Percentiles rank a stretch among this genome's conserved stretches.
These are phyloP conservation scores for Chrysopa pallens DNA, from an alignment of 1,140 invertebrate genomes.

Conservation along the genomic window DNA sequence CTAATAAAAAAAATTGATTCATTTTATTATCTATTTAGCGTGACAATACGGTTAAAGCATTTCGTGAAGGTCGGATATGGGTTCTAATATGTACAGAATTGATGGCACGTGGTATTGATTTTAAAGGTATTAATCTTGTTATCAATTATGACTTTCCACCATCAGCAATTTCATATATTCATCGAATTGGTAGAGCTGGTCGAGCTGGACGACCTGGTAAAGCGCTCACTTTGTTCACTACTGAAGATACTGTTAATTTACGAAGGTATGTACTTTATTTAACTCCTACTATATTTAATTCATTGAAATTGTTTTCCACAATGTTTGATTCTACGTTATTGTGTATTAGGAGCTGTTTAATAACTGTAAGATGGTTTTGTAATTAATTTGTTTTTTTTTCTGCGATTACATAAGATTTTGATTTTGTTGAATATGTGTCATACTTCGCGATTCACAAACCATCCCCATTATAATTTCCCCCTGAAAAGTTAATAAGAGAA, in stretches of 20 bases:
- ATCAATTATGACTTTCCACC: conserved; percentile 96
- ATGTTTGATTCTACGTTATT: too few species aligned
- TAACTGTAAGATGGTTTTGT: too few species aligned
- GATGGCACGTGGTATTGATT: conserved; percentile 94
- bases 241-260: conserved; percentile 66
- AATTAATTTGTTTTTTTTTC: too few species aligned
- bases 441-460: too few species aligned
- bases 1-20: neutral
- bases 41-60: conserved; percentile 66
- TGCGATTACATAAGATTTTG: too few species aligned
- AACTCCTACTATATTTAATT: neutral
- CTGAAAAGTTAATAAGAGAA: too few species aligned
- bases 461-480: too few species aligned
- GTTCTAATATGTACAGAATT: conserved; percentile 93
- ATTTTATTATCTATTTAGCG: conserved; percentile 32
- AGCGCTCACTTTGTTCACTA: conserved; percentile 90
- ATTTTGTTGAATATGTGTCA: too few species aligned
- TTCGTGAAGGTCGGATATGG: conserved; percentile 86
- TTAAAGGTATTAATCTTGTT: conserved; percentile 91
- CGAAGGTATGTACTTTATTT: conserved; percentile 40
- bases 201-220: conserved; percentile 73
- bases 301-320: too few species aligned
- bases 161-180: conserved; percentile 83
- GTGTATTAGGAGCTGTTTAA: too few species aligned
- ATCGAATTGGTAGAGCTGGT: conserved; percentile 76